Evolutionary conservation across 2,797 vertebrate genomes (phyloP).

Genomic region (Microctenopoma stevenorrisi): DNA sequence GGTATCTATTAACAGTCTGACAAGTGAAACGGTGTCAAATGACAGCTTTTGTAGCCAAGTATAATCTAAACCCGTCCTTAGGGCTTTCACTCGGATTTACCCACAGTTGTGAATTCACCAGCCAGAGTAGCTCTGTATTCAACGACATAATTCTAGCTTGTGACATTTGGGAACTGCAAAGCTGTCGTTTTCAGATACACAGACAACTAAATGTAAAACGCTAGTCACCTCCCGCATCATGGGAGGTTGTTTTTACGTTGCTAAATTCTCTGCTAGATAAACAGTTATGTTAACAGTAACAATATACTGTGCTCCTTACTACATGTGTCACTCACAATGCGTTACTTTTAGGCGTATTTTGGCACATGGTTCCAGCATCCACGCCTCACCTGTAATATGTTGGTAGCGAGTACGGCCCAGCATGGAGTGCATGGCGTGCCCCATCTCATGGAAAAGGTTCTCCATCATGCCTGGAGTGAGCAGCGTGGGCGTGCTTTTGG

Average conservation of each 20-base stretch:
- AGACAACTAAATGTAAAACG: slow-evolving; percentile 27
- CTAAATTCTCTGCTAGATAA: slow-evolving; percentile 5
- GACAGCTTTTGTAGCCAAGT: slow-evolving; percentile 23
- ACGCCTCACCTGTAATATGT: slow-evolving; percentile 90
- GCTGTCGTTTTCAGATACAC: slow-evolving; percentile 20
- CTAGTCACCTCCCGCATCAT: background rate
- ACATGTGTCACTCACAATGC: background rate
- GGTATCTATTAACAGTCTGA: slow-evolving; percentile 27
- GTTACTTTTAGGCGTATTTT: background rate
- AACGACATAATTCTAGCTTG: slow-evolving; percentile 15
- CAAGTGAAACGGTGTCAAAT: slow-evolving; percentile 36
- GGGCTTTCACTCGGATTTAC: slow-evolving; percentile 39
- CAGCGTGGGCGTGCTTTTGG: slow-evolving; percentile 85
- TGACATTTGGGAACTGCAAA: slow-evolving; percentile 32
- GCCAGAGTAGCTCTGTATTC: slow-evolving; percentile 19
- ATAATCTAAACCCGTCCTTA: slow-evolving; percentile 27
- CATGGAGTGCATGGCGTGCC: slow-evolving; percentile 99
- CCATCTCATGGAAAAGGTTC: slow-evolving; percentile 99
- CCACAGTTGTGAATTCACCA: slow-evolving; percentile 29
- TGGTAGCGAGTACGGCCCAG: slow-evolving; percentile 96
- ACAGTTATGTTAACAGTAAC: background rate
- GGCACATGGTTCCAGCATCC: background rate
- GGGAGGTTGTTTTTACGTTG: background rate
- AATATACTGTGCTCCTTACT: slow-evolving; percentile 1
- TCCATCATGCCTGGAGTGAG: slow-evolving; percentile 98